Conservation (phyloP, 2,888 invertebrate genomes). For the Lasioglossum morio region DNA sequence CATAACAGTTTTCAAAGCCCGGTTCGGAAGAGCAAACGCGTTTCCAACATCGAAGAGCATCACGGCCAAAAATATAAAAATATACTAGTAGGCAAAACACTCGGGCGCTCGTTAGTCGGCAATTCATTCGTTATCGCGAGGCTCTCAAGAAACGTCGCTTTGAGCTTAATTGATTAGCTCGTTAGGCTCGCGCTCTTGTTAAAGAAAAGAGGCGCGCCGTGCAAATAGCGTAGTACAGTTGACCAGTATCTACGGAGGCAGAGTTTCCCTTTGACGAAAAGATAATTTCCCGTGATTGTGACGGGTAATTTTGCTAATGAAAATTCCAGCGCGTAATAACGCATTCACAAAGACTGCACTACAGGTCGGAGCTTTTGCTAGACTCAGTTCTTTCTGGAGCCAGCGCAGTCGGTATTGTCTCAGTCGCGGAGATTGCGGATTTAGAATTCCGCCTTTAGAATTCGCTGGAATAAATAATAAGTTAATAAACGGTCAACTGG, state of each 20-base stretch:
- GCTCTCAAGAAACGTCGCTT: neutral
- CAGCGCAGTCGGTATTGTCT: neutral
- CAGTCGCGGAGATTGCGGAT: slow-evolving; percentile 13
- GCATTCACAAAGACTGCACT: slow-evolving; percentile 25
- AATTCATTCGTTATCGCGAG: slow-evolving; percentile 7
- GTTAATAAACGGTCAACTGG: neutral
- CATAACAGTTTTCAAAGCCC: neutral
- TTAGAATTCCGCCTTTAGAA: neutral
- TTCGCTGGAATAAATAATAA: neutral
- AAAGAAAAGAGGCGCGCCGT: slow-evolving; percentile 24
- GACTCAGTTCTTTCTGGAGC: neutral
- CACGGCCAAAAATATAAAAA: neutral
- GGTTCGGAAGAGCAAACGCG: neutral
- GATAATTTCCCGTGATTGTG: slow-evolving; percentile 29
- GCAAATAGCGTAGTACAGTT: slow-evolving; percentile 12
- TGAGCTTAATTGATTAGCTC: slow-evolving; percentile 12
- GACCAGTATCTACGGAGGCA: neutral
- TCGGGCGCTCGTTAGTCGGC: slow-evolving; percentile 1
- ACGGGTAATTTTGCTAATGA: slow-evolving; percentile 25
- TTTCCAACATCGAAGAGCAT: neutral
- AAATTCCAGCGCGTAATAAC: slow-evolving; percentile 33
- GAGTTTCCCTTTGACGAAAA: slow-evolving; percentile 11
- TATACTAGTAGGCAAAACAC: neutral
- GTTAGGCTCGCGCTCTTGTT: slow-evolving; percentile 17
- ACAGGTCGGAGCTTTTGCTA: neutral